phyloP scores from a whole-genome alignment of 2,888 invertebrate genomes.

The Microplitis deprimator region DNA sequence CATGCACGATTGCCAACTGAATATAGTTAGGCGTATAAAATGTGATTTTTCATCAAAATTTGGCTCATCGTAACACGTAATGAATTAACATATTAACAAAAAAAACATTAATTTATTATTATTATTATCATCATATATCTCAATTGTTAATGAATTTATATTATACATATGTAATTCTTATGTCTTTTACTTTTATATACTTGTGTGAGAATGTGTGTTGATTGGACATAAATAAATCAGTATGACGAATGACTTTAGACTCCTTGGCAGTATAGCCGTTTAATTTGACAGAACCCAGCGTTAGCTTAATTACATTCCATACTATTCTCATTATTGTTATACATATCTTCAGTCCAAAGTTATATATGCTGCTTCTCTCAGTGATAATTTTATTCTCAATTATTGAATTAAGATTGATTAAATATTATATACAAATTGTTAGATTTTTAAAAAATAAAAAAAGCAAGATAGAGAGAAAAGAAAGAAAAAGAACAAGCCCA shows the following conservation, averaged over 20 bases:
- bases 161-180: too few species aligned
- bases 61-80: too few species aligned
- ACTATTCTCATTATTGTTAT: slow-evolving; percentile 59
- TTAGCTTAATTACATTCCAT: slow-evolving; percentile 68
- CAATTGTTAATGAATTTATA: background rate
- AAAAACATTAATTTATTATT: background rate
- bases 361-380: slow-evolving; percentile 49
- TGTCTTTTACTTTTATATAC: too few species aligned
- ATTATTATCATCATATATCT: background rate
- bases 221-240: slow-evolving; percentile 62
- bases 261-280: slow-evolving; percentile 56
- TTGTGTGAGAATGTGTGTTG: slow-evolving; percentile 25
- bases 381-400: background rate
- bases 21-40: too few species aligned
- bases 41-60: too few species aligned
- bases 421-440: too few species aligned
- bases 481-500: too few species aligned
- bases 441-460: too few species aligned
- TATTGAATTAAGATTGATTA: background rate
- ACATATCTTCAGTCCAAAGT: slow-evolving; percentile 57
- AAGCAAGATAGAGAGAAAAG: too few species aligned
- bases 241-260: slow-evolving; percentile 59
- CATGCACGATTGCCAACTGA: too few species aligned
- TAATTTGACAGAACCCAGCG: slow-evolving; percentile 63
- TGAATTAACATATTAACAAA: too few species aligned